Evolutionary conservation across 2,797 vertebrate genomes (phyloP).

Genomic region (Choloepus didactylus): DNA sequence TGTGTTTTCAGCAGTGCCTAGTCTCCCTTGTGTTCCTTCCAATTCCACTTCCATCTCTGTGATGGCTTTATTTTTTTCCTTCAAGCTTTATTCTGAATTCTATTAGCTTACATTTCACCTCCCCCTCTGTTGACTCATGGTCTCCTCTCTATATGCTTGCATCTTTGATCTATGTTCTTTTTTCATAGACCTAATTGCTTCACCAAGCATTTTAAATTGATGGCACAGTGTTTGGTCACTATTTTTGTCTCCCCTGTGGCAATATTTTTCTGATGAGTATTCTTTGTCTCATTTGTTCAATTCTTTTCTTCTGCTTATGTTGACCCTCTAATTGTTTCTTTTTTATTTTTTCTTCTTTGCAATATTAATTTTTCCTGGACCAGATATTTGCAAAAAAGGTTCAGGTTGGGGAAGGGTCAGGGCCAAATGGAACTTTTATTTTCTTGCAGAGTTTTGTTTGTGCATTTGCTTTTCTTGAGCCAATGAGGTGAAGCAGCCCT

Average conservation of each 20-base stretch:
- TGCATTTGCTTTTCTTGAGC: constrained; percentile 46
- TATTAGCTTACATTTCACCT: background rate
- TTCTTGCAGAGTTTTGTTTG: background rate
- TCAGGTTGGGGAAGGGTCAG: background rate
- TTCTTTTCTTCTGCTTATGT: background rate
- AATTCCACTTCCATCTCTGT: background rate
- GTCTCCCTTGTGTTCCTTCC: background rate
- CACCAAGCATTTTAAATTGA: background rate
- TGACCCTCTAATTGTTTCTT: background rate
- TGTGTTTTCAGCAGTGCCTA: background rate
- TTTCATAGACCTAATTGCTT: background rate
- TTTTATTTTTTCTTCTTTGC: constrained; percentile 30
- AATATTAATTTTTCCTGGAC: background rate
- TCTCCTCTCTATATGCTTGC: background rate
- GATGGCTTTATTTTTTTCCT: background rate
- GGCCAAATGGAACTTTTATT: constrained; percentile 1
- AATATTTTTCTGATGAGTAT: background rate
- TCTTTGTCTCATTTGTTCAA: background rate
- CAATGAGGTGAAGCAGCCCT: background rate
- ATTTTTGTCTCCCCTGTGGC: background rate
- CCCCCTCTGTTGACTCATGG: background rate
- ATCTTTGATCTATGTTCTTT: background rate
- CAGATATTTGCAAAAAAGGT: background rate
- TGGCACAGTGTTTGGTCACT: background rate
- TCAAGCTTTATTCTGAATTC: background rate